These are phyloP conservation scores for Calliphora vicina DNA, from an alignment of 1,140 invertebrate genomes.

Conservation along the genomic window DNA sequence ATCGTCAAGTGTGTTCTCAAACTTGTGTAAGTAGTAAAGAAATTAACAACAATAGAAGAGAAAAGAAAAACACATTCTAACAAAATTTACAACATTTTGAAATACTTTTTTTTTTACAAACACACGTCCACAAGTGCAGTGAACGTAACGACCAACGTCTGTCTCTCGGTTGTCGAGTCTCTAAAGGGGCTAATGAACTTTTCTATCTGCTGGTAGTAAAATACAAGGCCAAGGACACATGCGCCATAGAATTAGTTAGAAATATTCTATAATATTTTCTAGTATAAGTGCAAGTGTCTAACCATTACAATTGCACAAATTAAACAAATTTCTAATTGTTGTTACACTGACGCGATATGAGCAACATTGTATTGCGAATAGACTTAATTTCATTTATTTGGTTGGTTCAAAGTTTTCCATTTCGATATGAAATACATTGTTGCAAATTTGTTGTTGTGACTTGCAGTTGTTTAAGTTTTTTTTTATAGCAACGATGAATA, in stretches of 20 bases:
- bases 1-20: too few species aligned
- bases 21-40: too few species aligned
- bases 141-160: not conserved
- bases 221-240: constrained; percentile 29
- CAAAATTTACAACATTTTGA: too few species aligned
- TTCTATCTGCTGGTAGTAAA: not conserved
- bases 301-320: not conserved
- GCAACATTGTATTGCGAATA: not conserved
- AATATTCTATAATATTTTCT: not conserved
- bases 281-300: too few species aligned
- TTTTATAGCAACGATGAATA: not conserved
- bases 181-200: not conserved
- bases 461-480: not conserved
- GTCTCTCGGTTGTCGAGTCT: not conserved
- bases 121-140: not conserved
- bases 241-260: constrained; percentile 6
- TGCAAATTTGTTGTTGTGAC: not conserved
- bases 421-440: not conserved
- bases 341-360: not conserved
- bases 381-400: not conserved
- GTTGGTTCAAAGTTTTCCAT: not conserved
- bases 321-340: not conserved
- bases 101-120: not conserved
- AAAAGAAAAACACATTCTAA: too few species aligned
- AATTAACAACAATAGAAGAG: too few species aligned